Evolutionary conservation across 1,140 invertebrate species (phyloP), one percentile per base, ranked within the genome.

Genomic region (Drosophila nasuta): DNA sequence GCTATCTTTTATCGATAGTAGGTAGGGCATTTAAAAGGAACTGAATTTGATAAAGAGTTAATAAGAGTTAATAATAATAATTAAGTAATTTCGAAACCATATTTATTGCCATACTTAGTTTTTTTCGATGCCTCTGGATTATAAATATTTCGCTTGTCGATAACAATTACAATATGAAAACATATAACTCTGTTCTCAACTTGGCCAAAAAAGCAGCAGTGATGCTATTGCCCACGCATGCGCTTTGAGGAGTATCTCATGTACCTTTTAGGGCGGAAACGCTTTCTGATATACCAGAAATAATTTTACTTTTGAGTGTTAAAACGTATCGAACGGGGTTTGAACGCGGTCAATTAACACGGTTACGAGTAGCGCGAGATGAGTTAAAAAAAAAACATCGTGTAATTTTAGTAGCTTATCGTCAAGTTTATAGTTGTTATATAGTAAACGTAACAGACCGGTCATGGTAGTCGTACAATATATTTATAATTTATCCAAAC

Each of bases 271-370:
- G 91, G 91, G 91, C 91, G 91, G 91, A 92, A 91, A 91, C 87
- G 87, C 74, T 86, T 85, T 91, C 88, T 83, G 91, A 92, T 92
- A 92, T 92, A 92, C 91, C 85, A 88, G 79, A 92, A 92, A 89
- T 91, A 91, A 87, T 91, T 91, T 80, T 82, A 79, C 79, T 88
- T 66, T 71, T 63, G 70, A 60, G 68, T 64, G 66, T 77, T 79
- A 80, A 75, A 77, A 77, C 77, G 74, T 77, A 77, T 87, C 73
- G 73, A 88, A 90, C 86, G 73, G 67, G 74, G 81, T 78, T 81
- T 58, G 77, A 83, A 82, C 81, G 79, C 75, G 82, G 77, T 91
- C 77, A 77, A 67, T 51, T 75, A 51, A 59, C 51, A 70, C 77
- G 59, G 67, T 73, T 43, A 56, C 49, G 46, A 46, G 45, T 38